These are phyloP conservation scores for Hyposmocoma kahamanoa DNA, from an alignment of 1,140 invertebrate species.

Conservation along the genomic window DNA sequence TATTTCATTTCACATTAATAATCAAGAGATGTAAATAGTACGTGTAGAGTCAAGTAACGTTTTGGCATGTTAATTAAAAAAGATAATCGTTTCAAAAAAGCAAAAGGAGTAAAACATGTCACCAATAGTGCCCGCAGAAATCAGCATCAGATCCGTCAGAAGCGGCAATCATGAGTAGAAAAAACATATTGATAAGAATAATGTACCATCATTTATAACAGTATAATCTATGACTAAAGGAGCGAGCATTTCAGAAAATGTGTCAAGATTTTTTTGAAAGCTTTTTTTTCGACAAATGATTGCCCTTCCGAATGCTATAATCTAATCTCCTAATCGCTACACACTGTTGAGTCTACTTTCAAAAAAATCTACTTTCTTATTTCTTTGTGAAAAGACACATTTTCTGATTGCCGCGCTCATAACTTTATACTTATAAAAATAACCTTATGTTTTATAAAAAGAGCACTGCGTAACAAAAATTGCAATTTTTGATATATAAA, in stretches of 20 bases:
- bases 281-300: conserved; percentile 68
- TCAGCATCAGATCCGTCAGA: conserved; percentile 70
- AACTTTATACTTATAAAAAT: conserved; percentile 7
- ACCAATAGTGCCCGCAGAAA: conserved; percentile 67
- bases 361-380: conserved; percentile 72
- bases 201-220: conserved; percentile 22
- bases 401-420: conserved; percentile 79
- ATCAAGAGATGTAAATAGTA: conserved; percentile 2
- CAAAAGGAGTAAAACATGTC: conserved; percentile 33
- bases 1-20: not conserved
- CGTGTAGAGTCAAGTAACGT: conserved; percentile 52
- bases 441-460: too few species aligned
- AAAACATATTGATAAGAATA: conserved; percentile 70
- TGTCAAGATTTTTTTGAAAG: conserved; percentile 74
- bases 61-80: conserved; percentile 26
- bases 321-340: conserved; percentile 43
- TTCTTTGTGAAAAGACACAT: conserved; percentile 90
- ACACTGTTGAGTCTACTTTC: conserved; percentile 69
- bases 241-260: conserved; percentile 70
- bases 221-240: conserved; percentile 18
- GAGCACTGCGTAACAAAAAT: conserved; percentile 2
- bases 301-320: conserved; percentile 58
- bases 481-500: conserved; percentile 20
- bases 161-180: conserved; percentile 75
- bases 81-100: conserved; percentile 18